These are phyloP conservation scores for Dicerorhinus sumatrensis DNA, from an alignment of 2,113 vertebrate genomes.

Conservation along the genomic window DNA sequence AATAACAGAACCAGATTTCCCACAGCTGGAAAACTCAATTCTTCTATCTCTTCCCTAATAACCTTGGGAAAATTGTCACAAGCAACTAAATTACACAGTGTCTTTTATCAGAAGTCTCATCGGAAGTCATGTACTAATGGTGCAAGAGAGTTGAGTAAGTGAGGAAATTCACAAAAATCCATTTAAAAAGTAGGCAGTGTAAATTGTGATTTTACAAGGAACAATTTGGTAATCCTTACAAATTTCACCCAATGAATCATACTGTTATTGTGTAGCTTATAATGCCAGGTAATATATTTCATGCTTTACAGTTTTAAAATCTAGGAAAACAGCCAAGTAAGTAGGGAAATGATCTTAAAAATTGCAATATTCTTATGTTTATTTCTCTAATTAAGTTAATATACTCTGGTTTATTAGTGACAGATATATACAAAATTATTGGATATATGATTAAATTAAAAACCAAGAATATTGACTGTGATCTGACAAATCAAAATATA, in stretches of 20 bases:
- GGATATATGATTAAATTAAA: background rate
- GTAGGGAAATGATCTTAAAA: background rate
- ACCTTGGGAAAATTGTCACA: background rate
- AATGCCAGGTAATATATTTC: background rate
- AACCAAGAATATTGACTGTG: background rate
- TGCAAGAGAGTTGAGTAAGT: background rate
- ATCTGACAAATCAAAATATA: background rate
- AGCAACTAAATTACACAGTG: background rate
- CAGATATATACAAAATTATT: background rate
- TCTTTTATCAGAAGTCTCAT: background rate
- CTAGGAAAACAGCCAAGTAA: background rate
- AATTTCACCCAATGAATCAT: background rate
- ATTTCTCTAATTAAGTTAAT: background rate
- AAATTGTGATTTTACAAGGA: background rate
- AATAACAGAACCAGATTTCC: background rate
- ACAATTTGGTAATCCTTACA: background rate
- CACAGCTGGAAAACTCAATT: background rate
- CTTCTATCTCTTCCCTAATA: background rate
- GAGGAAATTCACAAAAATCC: conserved; percentile 15
- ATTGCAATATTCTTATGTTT: background rate
- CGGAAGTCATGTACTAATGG: background rate
- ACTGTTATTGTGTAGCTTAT: background rate
- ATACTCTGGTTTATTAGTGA: background rate
- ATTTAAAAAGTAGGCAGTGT: background rate
- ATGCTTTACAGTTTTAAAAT: background rate